Evolutionary conservation across 2,113 vertebrate species (phyloP).

Genomic region (Girardinichthys multiradiatus): DNA sequence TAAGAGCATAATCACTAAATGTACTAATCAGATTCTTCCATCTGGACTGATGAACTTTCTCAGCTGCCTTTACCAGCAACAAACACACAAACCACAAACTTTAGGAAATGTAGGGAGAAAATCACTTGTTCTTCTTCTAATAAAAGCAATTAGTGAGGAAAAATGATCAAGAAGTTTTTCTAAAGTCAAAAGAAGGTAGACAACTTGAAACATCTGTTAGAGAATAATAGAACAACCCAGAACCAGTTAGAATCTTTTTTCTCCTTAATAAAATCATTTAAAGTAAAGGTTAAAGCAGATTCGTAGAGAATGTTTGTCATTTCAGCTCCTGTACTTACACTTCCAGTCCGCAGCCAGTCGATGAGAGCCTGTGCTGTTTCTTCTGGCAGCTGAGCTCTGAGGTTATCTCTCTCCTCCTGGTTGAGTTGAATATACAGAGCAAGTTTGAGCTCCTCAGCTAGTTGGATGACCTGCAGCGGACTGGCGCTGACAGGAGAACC

Average conservation of each 20-base stretch:
- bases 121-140: too few species aligned
- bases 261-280: background rate
- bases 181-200: too few species aligned
- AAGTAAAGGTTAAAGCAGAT: background rate
- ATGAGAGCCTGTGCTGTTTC: slow-evolving; percentile 84
- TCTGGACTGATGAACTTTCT: too few species aligned
- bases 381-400: slow-evolving; percentile 86
- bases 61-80: too few species aligned
- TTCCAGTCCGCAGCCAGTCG: slow-evolving; percentile 86
- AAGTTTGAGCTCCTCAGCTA: slow-evolving; percentile 89
- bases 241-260: background rate
- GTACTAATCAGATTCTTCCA: too few species aligned
- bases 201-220: background rate
- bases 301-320: background rate
- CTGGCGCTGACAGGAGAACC: slow-evolving; percentile 81
- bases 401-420: slow-evolving; percentile 79
- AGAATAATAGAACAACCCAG: background rate
- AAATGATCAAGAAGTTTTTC: too few species aligned
- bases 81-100: too few species aligned
- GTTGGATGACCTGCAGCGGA: slow-evolving; percentile 88
- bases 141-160: too few species aligned
- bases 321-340: slow-evolving; percentile 78
- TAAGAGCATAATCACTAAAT: too few species aligned
- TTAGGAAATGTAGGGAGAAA: too few species aligned
- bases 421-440: slow-evolving; percentile 87